Evolutionary conservation across 2,888 invertebrate species (phyloP).

Genomic region (Bombylius major): DNA sequence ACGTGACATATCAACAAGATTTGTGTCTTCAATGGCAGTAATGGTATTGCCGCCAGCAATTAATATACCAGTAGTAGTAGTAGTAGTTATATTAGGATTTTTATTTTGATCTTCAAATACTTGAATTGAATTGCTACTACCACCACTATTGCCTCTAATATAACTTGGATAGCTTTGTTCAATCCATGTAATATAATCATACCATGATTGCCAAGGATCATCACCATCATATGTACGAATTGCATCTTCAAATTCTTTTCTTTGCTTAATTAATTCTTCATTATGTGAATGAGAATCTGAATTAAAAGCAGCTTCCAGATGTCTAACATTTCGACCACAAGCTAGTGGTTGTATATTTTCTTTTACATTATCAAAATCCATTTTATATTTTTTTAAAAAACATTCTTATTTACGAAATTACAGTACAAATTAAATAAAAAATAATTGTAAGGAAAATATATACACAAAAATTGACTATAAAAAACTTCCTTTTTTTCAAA

Average conservation of each 20-base stretch:
- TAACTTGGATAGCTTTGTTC: constrained; percentile 86
- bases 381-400: constrained; percentile 20
- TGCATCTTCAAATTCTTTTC: constrained; percentile 61
- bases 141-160: too few relatives aligned
- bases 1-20: not conserved
- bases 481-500: too few relatives aligned
- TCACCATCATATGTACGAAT: constrained; percentile 69
- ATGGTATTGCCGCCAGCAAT: too few relatives aligned
- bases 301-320: constrained; percentile 67
- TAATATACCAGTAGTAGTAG: too few relatives aligned
- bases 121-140: too few relatives aligned
- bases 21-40: constrained; percentile 15
- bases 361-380: constrained; percentile 70
- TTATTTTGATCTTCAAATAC: constrained; percentile 25
- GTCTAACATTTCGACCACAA: constrained; percentile 69
- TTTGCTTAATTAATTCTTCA: constrained; percentile 38
- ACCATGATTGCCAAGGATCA: constrained; percentile 82
- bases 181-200: constrained; percentile 80
- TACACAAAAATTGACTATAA: too few relatives aligned
- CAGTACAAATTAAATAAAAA: too few relatives aligned
- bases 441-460: too few relatives aligned
- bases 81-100: constrained; percentile 21
- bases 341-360: constrained; percentile 91
- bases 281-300: constrained; percentile 47
- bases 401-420: too few relatives aligned